These are phyloP conservation scores for Lithophane ornitopus DNA, from an alignment of 2,888 invertebrate genomes.

Conservation along the genomic window DNA sequence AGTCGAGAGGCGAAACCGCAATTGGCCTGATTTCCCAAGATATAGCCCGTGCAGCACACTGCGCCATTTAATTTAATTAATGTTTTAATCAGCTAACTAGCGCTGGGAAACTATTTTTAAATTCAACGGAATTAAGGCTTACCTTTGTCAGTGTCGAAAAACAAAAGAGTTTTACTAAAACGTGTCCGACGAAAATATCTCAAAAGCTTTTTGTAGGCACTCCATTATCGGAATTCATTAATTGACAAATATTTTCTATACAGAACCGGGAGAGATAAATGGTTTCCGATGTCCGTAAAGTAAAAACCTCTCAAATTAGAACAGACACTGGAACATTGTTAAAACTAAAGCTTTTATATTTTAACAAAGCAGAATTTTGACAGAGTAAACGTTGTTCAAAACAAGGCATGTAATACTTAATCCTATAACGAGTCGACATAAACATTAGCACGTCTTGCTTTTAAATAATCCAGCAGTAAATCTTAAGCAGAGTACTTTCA, in stretches of 20 bases:
- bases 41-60: slow-evolving; percentile 69
- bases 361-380: slow-evolving; percentile 9
- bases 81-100: slow-evolving; percentile 85
- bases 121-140: slow-evolving; percentile 47
- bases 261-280: slow-evolving; percentile 52
- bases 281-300: slow-evolving; percentile 63
- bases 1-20: slow-evolving; percentile 65
- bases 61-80: slow-evolving; percentile 84
- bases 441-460: slow-evolving; percentile 38
- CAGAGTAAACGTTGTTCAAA: not conserved
- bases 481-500: slow-evolving; percentile 77
- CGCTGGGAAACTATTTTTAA: slow-evolving; percentile 69
- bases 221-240: slow-evolving; percentile 56
- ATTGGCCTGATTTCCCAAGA: slow-evolving; percentile 84
- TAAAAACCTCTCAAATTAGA: slow-evolving; percentile 50
- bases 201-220: slow-evolving; percentile 51
- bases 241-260: slow-evolving; percentile 56
- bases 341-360: slow-evolving; percentile 17
- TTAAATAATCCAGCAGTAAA: slow-evolving; percentile 66
- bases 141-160: slow-evolving; percentile 54
- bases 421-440: slow-evolving; percentile 41
- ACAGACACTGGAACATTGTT: slow-evolving; percentile 29
- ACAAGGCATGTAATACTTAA: slow-evolving; percentile 35
- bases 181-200: slow-evolving; percentile 47
- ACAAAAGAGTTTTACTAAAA: slow-evolving; percentile 45